Base-by-base conservation (phyloP, 64 coral and sea anemone species). In the Actinia equina region DNA sequence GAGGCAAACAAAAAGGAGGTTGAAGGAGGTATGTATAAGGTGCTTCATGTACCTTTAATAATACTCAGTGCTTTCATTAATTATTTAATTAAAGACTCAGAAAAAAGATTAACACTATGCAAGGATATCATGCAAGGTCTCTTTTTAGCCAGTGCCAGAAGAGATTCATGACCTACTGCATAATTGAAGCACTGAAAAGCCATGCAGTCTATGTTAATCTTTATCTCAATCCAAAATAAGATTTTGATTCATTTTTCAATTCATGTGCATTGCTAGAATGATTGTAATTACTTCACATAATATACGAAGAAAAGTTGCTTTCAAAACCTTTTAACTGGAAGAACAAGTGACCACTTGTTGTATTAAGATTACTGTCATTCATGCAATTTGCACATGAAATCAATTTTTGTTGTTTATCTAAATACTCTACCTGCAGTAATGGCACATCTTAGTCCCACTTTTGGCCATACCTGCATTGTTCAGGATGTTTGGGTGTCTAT, bases 1-100 rank as follows among this genome's bases (percentile, higher is more conserved):
- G 94, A 93, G n/a, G 61, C 77, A 54, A 70, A 63, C 22, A 89
- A 88, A 83, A 90, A 88, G 85, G 94, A 96, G 79, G 25, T 96
- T 10, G 85, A 87, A 23, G 67, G 86, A 96, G 94, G 94, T 96
- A 92, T 44, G 78, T 74, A 74, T 74, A 74, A 30, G 69, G 69
- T 74, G 25, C 69, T 13, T 15, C 10, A 12, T 74, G 69, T 74
- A 74, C 69, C 69, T 74, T 15, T 37, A 14, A 65, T 11, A 74
- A n/a, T 7, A 23, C 9, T 15, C 25, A 74, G 69, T 74, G 69
- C 69, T 74, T 74, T 74, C 69, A 74, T 74, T 74, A 74, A 74
- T 0, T 4, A 1, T 41, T 30, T 6, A 69, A 25, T 3, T 8
- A 11, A 22, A 23, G 19, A 3, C 30, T 37, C 22, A 8, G 46